Conservation (phyloP, 2,797 vertebrate species). For the Gymnothorax javanicus region DNA sequence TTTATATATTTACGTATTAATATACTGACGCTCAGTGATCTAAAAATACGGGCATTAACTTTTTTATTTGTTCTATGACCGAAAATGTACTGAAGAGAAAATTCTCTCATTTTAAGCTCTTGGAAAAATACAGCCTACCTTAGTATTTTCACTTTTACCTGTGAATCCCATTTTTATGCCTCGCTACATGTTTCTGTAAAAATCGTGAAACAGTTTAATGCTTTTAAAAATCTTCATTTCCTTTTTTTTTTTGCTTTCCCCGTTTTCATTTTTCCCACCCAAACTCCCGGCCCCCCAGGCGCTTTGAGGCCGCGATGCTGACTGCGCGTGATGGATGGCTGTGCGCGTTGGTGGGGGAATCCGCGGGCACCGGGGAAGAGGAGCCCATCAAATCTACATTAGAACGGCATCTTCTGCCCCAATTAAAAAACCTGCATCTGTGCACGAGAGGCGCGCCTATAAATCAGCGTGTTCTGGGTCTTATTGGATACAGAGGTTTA, state of each 20-base stretch:
- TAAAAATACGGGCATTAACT: neutral
- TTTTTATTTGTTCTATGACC: neutral
- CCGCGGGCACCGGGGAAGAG: neutral
- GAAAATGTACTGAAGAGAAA: neutral
- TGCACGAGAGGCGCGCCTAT: neutral
- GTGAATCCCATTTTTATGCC: neutral
- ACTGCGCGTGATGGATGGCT: constrained; percentile 72
- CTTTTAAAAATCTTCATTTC: neutral
- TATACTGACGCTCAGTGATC: neutral
- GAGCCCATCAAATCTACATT: neutral
- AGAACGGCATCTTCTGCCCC: neutral
- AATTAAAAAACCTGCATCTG: neutral
- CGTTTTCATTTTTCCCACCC: constrained; percentile 60
- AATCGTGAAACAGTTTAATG: neutral
- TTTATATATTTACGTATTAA: neutral
- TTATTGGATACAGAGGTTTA: neutral
- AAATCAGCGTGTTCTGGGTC: neutral
- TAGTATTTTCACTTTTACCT: neutral
- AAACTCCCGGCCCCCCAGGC: constrained; percentile 62
- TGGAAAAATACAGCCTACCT: neutral
- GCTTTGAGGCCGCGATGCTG: constrained; percentile 59
- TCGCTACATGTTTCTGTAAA: neutral
- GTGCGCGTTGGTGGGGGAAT: constrained; percentile 56
- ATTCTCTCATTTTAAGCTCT: neutral
- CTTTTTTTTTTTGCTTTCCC: neutral